These are phyloP conservation scores for Gasteruption jaculator DNA, from an alignment of 2,888 invertebrate genomes.

Conservation along the genomic window DNA sequence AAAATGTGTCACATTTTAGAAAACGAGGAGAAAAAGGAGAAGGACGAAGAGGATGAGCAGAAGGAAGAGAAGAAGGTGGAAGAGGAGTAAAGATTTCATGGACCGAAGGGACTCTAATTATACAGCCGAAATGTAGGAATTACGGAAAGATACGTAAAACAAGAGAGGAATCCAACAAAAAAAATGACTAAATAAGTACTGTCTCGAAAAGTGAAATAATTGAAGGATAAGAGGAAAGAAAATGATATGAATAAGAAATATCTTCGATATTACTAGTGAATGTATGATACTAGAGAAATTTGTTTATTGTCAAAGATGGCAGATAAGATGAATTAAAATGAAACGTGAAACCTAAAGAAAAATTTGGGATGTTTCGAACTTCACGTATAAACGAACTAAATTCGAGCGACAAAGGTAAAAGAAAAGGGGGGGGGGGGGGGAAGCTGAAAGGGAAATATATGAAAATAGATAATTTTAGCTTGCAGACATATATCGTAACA, in stretches of 20 bases:
- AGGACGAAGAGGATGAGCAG: conserved; percentile 15
- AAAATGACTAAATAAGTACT: too few species aligned
- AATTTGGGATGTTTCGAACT: too few species aligned
- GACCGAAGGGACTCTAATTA: background rate
- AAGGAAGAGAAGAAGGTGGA: conserved; percentile 7
- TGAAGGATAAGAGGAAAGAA: conserved; percentile 1
- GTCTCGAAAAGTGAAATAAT: too few species aligned
- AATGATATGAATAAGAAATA: conserved; percentile 5
- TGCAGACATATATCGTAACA: conserved; percentile 22
- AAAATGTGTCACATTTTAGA: background rate
- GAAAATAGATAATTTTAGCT: conserved; percentile 9
- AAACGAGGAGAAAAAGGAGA: too few species aligned
- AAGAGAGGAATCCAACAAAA: too few species aligned
- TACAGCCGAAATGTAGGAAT: too few species aligned
- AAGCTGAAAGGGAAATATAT: conserved; percentile 10
- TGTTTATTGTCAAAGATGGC: conserved; percentile 37
- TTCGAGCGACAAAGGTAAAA: conserved; percentile 12
- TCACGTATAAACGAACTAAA: conserved; percentile 14
- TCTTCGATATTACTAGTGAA: conserved; percentile 35
- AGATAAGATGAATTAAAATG: too few species aligned
- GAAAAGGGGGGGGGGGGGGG: conserved; percentile 5
- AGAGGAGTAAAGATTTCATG: conserved; percentile 1
- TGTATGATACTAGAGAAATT: conserved; percentile 46
- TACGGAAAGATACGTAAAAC: too few species aligned
- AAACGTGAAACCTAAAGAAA: too few species aligned